Conservation (phyloP, 2,797 vertebrate genomes). For the Tympanoctomys barrerae region DNA sequence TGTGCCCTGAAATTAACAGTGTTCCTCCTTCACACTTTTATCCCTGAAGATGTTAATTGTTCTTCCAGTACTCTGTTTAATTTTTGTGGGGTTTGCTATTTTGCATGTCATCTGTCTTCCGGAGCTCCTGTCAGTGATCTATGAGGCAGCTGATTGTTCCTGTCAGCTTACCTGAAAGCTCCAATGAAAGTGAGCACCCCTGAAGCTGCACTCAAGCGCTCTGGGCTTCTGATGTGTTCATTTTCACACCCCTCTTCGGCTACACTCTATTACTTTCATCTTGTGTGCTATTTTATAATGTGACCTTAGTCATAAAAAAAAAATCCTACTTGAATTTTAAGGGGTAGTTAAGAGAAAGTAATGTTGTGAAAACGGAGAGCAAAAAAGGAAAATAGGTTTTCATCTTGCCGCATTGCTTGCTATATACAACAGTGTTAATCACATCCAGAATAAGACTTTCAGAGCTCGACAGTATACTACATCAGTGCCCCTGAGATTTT, state of each 20-base stretch:
- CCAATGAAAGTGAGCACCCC: constrained; percentile 69
- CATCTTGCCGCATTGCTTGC: constrained; percentile 45
- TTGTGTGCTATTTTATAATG: constrained; percentile 79
- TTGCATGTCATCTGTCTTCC: constrained; percentile 75
- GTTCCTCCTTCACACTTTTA: constrained; percentile 68
- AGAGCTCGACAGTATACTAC: constrained; percentile 62
- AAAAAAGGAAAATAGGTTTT: constrained; percentile 62
- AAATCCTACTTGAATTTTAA: constrained; percentile 77
- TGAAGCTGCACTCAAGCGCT: constrained; percentile 33
- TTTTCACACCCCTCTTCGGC: constrained; percentile 67
- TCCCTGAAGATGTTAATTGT: constrained; percentile 69
- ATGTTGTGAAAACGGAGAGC: constrained; percentile 57
- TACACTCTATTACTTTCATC: constrained; percentile 76
- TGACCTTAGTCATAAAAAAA: constrained; percentile 82
- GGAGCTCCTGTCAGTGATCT: constrained; percentile 75
- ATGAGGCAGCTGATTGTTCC: constrained; percentile 68
- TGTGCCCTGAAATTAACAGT: constrained; percentile 46
- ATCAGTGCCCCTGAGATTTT: constrained; percentile 30
- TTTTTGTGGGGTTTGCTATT: constrained; percentile 67
- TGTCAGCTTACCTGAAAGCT: constrained; percentile 61
- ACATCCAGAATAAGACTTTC: constrained; percentile 69
- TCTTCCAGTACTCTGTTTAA: constrained; percentile 70
- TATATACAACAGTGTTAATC: constrained; percentile 67
- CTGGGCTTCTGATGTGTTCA: constrained; percentile 55
- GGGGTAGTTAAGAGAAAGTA: constrained; percentile 70